Evolutionary conservation across 2,113 vertebrate species (phyloP).

Genomic region (Eira barbara): DNA sequence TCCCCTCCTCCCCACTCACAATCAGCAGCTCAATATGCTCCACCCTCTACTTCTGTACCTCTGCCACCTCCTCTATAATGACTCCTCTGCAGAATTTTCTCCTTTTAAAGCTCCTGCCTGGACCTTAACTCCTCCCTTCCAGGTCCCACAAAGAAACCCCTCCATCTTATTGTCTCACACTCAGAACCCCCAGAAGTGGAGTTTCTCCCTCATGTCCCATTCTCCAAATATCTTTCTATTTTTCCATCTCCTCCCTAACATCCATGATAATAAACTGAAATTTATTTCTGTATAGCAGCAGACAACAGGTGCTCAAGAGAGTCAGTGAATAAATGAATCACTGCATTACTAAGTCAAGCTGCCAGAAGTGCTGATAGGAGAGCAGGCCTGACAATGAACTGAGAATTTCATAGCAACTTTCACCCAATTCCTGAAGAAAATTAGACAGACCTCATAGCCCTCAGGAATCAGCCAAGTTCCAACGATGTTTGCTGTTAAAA

Average conservation of each 20-base stretch:
- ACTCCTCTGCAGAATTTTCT: neutral
- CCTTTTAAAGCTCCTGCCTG: neutral
- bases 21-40: neutral
- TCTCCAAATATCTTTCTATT: constrained; percentile 4
- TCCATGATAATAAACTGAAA: constrained; percentile 33
- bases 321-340: constrained; percentile 36
- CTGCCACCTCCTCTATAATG: neutral
- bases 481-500: constrained; percentile 27
- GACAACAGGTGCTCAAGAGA: neutral
- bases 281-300: constrained; percentile 38
- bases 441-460: neutral
- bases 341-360: neutral
- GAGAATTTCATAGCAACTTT: constrained; percentile 45
- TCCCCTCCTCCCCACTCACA: neutral
- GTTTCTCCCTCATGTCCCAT: neutral
- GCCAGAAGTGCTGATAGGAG: neutral
- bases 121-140: neutral
- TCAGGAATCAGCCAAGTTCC: neutral
- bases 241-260: neutral
- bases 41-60: neutral
- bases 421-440: constrained; percentile 30
- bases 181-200: neutral
- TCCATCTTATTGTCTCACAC: neutral
- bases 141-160: neutral
- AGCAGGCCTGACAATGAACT: neutral